Evolutionary conservation across 1,140 invertebrate species (phyloP), one percentile per base, ranked within the genome.

Genomic region (Aphidius ervi): DNA sequence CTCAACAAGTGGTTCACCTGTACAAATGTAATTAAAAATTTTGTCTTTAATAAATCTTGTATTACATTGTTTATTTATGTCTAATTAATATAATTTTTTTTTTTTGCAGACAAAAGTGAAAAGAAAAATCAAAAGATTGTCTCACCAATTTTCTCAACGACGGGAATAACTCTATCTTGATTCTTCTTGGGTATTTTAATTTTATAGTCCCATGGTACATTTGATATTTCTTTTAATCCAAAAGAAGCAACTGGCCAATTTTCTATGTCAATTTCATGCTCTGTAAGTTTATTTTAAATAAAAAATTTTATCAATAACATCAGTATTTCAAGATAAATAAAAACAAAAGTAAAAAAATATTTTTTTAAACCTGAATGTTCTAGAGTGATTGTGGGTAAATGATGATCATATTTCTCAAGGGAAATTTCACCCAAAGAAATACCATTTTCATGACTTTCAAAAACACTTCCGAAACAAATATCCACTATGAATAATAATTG

Each of bases 121-220:
- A 16, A 41, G 41, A 41, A 49, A 40, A 40, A 40, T 39, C 4
- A 58, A 23, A 31, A 52, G 9, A 59, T 46, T 47, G 58, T 46
- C 56, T 65, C 62, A 72, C 85, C 83, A 5, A 88, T 82, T 67
- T 86, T 82, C 68, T 88, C 85, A 65, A 87, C 83, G n/a, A 85
- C 74, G 46, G 87, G 87, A 43, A 87, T 81, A 8, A 83, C 74
- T 42, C 50, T 56, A 23, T 58, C 63, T n/a, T 73, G 61, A 70
- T 20, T 49, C 8, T 57, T 62, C 9, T 63, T 48, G 9, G 46
- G 4, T 10, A 7, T 48, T n/a, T 48, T 20, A 9, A 53, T n/a
- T 37, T 10, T 53, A 20, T 53, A 37, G 9, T 39, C 50, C 50
- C 9, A 53, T 9, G 31, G 6, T 3, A 6, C 1, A 10, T 6